A percentile compares a stretch with the other conserved stretches of the same genome.
Evolutionary conservation across 2,113 vertebrate genomes (phyloP).

Genomic region (Telmatochromis sp.): DNA sequence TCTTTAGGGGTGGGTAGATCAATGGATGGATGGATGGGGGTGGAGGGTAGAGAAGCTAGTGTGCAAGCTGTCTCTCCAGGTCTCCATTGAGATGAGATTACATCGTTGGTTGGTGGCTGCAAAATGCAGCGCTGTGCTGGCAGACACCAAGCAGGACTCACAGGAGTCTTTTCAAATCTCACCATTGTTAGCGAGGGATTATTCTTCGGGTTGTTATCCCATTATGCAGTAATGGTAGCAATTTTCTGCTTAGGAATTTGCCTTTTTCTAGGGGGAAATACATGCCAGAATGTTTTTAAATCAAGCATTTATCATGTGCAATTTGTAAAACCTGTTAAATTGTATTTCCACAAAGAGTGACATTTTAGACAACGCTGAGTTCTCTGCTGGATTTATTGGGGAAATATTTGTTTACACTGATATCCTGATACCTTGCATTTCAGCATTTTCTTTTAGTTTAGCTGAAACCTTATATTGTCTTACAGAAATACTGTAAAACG

Average conservation of each 20-base stretch:
- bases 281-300: conserved; percentile 37
- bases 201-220: conserved; percentile 71
- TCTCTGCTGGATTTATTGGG: not conserved
- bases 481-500: not conserved
- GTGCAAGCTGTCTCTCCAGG: conserved; percentile 47
- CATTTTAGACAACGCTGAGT: not conserved
- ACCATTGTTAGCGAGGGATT: conserved; percentile 68
- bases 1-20: conserved; percentile 6
- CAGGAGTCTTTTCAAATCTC: conserved; percentile 57
- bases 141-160: conserved; percentile 47
- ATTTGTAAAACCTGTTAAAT: conserved; percentile 28
- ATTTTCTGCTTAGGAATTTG: conserved; percentile 67
- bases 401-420: not conserved
- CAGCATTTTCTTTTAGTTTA: not conserved
- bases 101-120: conserved; percentile 53
- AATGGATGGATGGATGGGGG: not conserved
- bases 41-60: not conserved
- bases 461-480: not conserved
- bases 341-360: not conserved
- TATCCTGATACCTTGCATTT: not conserved
- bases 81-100: conserved; percentile 64
- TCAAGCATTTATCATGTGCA: conserved; percentile 27
- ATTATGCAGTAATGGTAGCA: conserved; percentile 69
- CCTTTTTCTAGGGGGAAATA: conserved; percentile 19
- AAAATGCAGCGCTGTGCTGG: conserved; percentile 32